Evolutionary conservation across 1,140 invertebrate species (phyloP).

Genomic region (Cherax destructor): DNA sequence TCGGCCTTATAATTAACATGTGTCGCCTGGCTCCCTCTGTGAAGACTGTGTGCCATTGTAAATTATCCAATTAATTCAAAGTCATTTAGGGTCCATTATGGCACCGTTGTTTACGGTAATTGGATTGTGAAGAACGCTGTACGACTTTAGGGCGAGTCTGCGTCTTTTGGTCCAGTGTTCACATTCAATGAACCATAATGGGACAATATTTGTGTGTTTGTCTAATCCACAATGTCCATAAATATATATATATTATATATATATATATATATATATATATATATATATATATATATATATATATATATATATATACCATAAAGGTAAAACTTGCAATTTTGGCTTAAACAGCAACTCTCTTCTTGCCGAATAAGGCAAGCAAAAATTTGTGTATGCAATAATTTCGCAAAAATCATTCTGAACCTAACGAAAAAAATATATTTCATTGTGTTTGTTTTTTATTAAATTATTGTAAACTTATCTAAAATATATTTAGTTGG

Average conservation of each 20-base stretch:
- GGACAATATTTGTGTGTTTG: background rate
- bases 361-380: background rate
- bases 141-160: constrained; percentile 42
- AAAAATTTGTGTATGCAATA: background rate
- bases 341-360: too few relatives aligned
- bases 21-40: constrained; percentile 60
- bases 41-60: constrained; percentile 65
- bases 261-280: constrained; percentile 2
- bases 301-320: constrained; percentile 6
- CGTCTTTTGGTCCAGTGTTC: constrained; percentile 44
- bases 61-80: constrained; percentile 70
- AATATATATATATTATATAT: background rate
- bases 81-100: constrained; percentile 68
- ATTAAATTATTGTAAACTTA: too few relatives aligned
- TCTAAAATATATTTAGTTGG: too few relatives aligned
- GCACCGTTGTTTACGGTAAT: constrained; percentile 67
- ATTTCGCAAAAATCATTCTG: too few relatives aligned
- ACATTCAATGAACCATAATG: background rate
- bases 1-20: constrained; percentile 54
- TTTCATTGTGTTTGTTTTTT: too few relatives aligned
- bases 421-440: too few relatives aligned
- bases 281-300: constrained; percentile 6
- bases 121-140: constrained; percentile 64
- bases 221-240: background rate
- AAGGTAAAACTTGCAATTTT: too few relatives aligned